Conservation (phyloP, 2,113 vertebrate genomes). For the Podilymbus podiceps region DNA sequence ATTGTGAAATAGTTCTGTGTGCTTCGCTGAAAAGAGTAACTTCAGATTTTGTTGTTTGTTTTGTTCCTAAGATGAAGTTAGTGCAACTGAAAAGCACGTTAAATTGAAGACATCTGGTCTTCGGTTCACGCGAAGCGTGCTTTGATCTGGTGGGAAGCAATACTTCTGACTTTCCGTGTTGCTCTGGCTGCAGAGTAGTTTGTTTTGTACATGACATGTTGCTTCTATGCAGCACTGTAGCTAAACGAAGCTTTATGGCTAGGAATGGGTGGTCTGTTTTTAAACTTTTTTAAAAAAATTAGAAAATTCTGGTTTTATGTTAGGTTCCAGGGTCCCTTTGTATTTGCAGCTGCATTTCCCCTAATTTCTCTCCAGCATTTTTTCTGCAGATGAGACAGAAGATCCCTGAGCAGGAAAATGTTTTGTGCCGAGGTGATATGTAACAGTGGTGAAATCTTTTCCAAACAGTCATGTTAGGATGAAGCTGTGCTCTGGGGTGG, state of each 20-base stretch:
- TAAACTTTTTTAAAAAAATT: not conserved
- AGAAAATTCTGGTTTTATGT: not conserved
- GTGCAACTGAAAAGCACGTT: not conserved
- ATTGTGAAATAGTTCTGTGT: constrained; percentile 31
- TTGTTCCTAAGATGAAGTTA: constrained; percentile 7
- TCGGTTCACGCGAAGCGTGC: not conserved
- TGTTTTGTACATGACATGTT: not conserved
- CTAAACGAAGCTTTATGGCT: not conserved
- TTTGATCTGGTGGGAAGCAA: not conserved
- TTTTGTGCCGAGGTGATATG: not conserved
- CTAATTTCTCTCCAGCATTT: not conserved
- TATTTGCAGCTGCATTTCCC: not conserved
- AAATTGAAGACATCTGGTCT: constrained; percentile 40
- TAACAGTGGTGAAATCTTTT: not conserved
- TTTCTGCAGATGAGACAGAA: not conserved
- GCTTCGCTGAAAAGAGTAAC: not conserved
- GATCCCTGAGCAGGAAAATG: not conserved
- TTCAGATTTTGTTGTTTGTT: not conserved
- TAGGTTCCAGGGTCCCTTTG: not conserved
- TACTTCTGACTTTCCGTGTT: not conserved
- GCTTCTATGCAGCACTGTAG: not conserved
- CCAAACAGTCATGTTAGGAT: not conserved
- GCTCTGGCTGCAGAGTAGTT: not conserved
- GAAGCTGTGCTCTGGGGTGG: not conserved
- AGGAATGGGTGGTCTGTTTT: not conserved